Conservation (phyloP, 1,140 invertebrate genomes). For the Coptotermes formosanus region DNA sequence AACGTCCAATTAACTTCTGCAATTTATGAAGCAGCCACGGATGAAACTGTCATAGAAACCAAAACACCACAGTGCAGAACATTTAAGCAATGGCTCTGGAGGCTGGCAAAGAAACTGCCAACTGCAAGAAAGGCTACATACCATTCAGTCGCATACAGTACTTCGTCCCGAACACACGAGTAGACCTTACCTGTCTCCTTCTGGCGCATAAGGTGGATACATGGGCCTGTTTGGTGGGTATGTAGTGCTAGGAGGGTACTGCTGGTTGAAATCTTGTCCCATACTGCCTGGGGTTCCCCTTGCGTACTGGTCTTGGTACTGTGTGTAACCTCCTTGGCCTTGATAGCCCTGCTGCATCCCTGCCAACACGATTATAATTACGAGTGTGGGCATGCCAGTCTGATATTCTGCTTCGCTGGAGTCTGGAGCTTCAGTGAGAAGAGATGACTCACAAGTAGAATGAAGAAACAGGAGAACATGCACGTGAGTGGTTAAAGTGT, state of each 20-base stretch:
- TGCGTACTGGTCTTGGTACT: conserved; percentile 54
- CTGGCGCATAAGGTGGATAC: conserved; percentile 55
- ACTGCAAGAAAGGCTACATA: too few species aligned
- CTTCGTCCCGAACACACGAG: too few species aligned
- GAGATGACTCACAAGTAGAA: too few species aligned
- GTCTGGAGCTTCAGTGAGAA: too few species aligned
- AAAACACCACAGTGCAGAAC: too few species aligned
- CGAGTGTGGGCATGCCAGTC: not conserved
- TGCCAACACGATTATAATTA: conserved; percentile 5
- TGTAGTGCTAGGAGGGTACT: conserved; percentile 52
- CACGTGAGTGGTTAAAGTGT: not conserved
- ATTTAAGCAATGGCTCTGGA: too few species aligned
- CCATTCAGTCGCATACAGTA: too few species aligned
- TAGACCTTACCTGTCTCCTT: conserved; percentile 59
- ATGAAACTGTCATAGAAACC: too few species aligned
- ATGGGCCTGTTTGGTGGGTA: conserved; percentile 64
- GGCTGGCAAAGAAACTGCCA: too few species aligned
- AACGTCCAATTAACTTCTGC: too few species aligned
- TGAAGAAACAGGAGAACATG: not conserved
- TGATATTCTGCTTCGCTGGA: not conserved
- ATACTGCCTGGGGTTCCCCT: conserved; percentile 40
- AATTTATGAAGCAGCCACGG: too few species aligned
- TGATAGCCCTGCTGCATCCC: conserved; percentile 55
- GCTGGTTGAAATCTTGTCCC: conserved; percentile 45
- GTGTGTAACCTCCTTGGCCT: conserved; percentile 54